Base-by-base conservation (phyloP, 2,113 vertebrate genomes). In the Pyxicephalus adspersus region DNA sequence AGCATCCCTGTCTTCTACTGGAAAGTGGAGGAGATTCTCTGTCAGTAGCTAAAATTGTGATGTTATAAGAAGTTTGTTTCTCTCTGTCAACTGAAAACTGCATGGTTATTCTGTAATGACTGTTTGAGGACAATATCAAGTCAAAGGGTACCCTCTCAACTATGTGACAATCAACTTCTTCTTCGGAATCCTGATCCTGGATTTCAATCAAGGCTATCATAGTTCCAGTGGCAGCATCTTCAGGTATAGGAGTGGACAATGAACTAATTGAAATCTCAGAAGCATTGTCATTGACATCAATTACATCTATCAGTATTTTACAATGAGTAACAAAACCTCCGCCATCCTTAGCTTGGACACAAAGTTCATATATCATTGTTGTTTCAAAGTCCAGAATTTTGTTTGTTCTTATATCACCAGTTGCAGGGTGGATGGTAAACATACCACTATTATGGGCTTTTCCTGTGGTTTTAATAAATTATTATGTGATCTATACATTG, bases 201-300 rank as follows among this genome's bases (percentile, higher is more conserved):
- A 88, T 84, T 79, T 87, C 91, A 55, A 88, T 85, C 38, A 91
- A 83, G 0, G 83, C 85, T 28, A 90, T 57, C 1, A 87, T 84
- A 25, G 84, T 91, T 16, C 83, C 68, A 16, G 71, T 57, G 54
- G 61, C 60, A 0, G 84, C 45, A 64, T 88, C 73, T 77, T 90
- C 90, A 8, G 80, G 76, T 80, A 94, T 66, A 1, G 86, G 72
- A 58, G 63, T 84, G 38, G 87, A 86, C 17, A 85, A 76, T 4
- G 86, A 91, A 58, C 86, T 90, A 1, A 51, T 22, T 23, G 84
- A 73, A 60, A 91, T 87, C 38, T 87, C 86, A 0, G 91, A 90
- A 1, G n/a, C 4, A 77, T 91, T 86, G 73, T 92, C 87, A 5
- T 92, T 93, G 26, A 86, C 73, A 0, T 94, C 93, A 34, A 76